Evolutionary conservation across 1,140 invertebrate species (phyloP).

Genomic region (Sinonovacula constricta): DNA sequence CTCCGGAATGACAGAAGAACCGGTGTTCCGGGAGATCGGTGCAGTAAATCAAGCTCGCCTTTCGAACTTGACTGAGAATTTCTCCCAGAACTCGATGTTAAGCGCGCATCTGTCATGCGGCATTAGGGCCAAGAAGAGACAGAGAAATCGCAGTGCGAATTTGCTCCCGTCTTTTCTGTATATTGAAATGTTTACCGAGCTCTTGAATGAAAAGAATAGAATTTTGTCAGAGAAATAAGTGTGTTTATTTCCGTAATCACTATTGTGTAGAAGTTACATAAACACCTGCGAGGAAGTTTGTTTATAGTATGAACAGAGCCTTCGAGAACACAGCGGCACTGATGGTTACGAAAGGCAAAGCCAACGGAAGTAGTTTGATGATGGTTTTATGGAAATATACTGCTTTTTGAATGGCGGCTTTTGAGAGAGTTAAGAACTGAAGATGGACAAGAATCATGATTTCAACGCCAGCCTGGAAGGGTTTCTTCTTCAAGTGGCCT

Average conservation of each 20-base stretch:
- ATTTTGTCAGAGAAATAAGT: not conserved
- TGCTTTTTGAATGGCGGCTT: not conserved
- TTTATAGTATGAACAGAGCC: not conserved
- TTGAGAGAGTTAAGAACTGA: not conserved
- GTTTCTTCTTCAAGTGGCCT: no score
- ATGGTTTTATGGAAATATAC: not conserved
- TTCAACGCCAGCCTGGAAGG: no score
- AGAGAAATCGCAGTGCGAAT: conserved; percentile 11
- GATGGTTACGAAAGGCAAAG: no score
- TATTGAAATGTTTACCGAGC: not conserved
- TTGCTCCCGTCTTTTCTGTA: not conserved
- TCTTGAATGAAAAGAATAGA: not conserved
- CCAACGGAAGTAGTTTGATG: no score
- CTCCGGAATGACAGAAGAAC: conserved; percentile 32
- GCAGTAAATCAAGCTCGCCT: conserved; percentile 50
- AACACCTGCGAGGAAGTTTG: not conserved
- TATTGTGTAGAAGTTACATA: not conserved
- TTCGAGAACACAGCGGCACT: no score
- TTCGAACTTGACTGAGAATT: conserved; percentile 48
- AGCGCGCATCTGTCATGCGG: conserved; percentile 44
- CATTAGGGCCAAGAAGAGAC: conserved; percentile 24
- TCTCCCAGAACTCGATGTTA: conserved; percentile 43
- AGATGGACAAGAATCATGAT: not conserved
- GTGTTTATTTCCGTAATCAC: not conserved
- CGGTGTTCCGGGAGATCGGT: conserved; percentile 25